Percentiles rank a stretch among this genome's conserved stretches.
Evolutionary conservation across 2,113 vertebrate genomes (phyloP).

Genomic region (Bostrychus sinensis): DNA sequence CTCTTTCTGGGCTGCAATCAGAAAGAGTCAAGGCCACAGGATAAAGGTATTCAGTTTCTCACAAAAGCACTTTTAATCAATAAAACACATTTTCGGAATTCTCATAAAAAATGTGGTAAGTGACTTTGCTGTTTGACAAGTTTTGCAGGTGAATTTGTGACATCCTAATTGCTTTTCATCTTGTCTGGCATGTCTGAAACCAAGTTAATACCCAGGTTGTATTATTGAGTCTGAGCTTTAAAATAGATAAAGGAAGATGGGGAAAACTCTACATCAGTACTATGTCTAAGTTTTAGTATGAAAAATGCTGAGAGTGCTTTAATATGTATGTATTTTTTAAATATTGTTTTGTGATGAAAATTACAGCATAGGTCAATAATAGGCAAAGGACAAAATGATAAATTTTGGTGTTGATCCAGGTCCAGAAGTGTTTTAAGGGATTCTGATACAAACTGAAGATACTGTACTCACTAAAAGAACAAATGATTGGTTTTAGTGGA

Average conservation of each 20-base stretch:
- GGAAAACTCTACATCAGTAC: not conserved
- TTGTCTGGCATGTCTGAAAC: not conserved
- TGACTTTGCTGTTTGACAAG: not conserved
- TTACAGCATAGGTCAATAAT: too few relatives aligned
- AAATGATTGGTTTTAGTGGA: too few relatives aligned
- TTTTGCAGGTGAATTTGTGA: not conserved
- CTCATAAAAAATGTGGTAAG: too few relatives aligned
- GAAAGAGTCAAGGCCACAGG: not conserved
- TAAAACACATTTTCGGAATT: too few relatives aligned
- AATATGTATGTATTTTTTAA: too few relatives aligned
- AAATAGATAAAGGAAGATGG: not conserved
- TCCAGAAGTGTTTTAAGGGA: too few relatives aligned
- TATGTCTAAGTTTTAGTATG: not conserved
- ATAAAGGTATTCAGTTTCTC: not conserved
- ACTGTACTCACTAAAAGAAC: too few relatives aligned
- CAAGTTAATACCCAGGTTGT: not conserved
- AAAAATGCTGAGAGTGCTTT: too few relatives aligned
- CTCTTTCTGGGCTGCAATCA: slow-evolving; percentile 16
- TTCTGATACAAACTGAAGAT: too few relatives aligned
- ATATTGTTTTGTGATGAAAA: too few relatives aligned
- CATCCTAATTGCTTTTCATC: not conserved
- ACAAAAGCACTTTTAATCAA: not conserved
- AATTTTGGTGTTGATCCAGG: too few relatives aligned
- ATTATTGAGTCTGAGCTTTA: not conserved
- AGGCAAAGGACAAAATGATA: too few relatives aligned